These are phyloP conservation scores for Cygnus olor DNA, from an alignment of 2,797 vertebrate species.

Conservation along the genomic window DNA sequence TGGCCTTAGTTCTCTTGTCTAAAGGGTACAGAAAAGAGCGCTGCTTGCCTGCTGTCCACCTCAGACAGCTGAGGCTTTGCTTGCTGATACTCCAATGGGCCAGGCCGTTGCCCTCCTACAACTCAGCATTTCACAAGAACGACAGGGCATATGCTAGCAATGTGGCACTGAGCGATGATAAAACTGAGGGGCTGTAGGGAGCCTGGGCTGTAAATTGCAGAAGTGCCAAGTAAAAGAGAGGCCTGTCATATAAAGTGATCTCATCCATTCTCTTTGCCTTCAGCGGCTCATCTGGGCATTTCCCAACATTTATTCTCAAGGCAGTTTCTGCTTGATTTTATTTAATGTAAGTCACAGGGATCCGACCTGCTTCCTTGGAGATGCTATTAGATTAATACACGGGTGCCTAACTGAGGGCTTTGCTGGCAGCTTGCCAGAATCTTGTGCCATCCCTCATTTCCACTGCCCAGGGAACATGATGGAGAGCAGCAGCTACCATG, in stretches of 20 bases:
- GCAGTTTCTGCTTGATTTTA: background rate
- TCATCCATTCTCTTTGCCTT: background rate
- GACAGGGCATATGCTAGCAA: background rate
- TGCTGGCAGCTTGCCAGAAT: background rate
- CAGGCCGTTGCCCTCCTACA: background rate
- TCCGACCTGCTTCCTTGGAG: background rate
- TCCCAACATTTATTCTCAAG: background rate
- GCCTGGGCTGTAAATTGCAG: background rate
- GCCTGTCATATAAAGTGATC: background rate
- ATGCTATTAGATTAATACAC: background rate
- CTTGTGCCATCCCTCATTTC: background rate
- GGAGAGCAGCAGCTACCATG: background rate
- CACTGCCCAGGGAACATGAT: background rate
- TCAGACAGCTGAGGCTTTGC: background rate
- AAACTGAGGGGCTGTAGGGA: background rate
- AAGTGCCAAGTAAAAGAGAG: background rate
- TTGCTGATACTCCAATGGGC: background rate
- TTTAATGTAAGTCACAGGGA: background rate
- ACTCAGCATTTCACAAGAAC: background rate
- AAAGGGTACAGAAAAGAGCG: conserved; percentile 3
- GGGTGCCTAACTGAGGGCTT: background rate
- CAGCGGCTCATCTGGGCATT: background rate
- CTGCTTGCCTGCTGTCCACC: conserved; percentile 19
- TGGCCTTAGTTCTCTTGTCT: conserved; percentile 31
- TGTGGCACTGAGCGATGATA: rapidly evolving